A percentile compares a stretch with the other conserved stretches of the same genome.
phyloP scores from a whole-genome alignment of 2,888 invertebrate species.

The Chrysotoxum bicinctum region DNA sequence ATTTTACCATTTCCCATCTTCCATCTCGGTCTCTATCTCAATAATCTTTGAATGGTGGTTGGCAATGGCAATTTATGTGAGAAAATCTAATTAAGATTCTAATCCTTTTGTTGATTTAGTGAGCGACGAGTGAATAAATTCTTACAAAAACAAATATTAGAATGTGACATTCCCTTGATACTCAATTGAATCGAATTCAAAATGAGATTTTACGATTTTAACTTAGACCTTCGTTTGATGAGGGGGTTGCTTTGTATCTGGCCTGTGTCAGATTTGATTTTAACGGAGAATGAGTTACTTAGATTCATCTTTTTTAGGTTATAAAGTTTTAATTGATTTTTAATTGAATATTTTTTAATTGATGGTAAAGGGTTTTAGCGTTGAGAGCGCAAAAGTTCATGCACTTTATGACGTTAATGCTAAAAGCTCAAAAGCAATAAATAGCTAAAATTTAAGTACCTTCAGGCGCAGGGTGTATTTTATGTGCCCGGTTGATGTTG shows the following conservation, averaged over 20 bases:
- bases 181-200: conserved; percentile 36
- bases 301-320: conserved; percentile 13
- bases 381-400: conserved; percentile 6
- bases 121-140: conserved; percentile 44
- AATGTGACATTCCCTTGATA: conserved; percentile 34
- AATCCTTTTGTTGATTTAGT: conserved; percentile 64
- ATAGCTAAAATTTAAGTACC: neutral
- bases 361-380: neutral
- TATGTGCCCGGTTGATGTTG: neutral
- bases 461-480: neutral
- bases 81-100: conserved; percentile 68
- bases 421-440: neutral
- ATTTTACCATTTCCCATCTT: neutral
- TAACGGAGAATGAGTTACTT: neutral
- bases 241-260: neutral
- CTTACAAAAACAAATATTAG: conserved; percentile 30
- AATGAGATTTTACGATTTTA: conserved; percentile 28
- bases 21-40: neutral
- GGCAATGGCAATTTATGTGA: conserved; percentile 32
- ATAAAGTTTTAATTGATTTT: conserved; percentile 61
- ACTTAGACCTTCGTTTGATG: conserved; percentile 12
- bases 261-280: neutral
- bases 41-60: conserved; percentile 32
- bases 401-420: neutral
- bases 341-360: conserved; percentile 26